A percentile compares a stretch with the other conserved stretches of the same genome.
phyloP scores from a whole-genome alignment of 2,888 invertebrate genomes.

The Geotrupes spiniger region DNA sequence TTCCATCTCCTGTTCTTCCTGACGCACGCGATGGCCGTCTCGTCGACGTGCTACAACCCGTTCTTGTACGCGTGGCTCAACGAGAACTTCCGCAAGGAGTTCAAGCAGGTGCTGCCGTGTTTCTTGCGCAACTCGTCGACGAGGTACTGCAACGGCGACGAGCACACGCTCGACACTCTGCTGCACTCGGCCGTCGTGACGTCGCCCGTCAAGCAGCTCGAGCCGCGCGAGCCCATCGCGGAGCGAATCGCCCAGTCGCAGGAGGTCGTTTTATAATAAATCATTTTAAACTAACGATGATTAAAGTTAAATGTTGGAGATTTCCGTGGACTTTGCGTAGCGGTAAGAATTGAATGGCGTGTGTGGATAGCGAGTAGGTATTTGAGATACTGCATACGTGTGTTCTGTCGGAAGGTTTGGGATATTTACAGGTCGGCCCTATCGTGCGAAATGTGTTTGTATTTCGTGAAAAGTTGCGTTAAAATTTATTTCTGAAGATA shows the following conservation, averaged over 20 bases:
- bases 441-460: no score
- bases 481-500: no score
- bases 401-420: no score
- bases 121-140: conserved; percentile 44
- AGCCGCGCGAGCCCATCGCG: conserved; percentile 42
- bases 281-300: conserved; percentile 11
- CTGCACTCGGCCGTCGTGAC: conserved; percentile 39
- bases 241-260: conserved; percentile 37
- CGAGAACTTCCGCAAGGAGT: conserved; percentile 92
- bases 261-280: conserved; percentile 36
- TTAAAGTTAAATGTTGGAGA: conserved; percentile 9
- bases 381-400: no score
- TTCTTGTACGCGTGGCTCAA: conserved; percentile 98
- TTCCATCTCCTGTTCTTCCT: conserved; percentile 76
- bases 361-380: no score
- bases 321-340: conserved; percentile 12
- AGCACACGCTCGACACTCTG: conserved; percentile 41
- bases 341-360: conserved; percentile 17
- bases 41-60: conserved; percentile 94
- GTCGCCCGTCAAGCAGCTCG: conserved; percentile 39
- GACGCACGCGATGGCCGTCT: conserved; percentile 90
- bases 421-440: no score
- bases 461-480: no score
- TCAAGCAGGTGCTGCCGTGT: conserved; percentile 72
- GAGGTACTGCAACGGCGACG: conserved; percentile 39